Conservation (phyloP, 2,888 invertebrate species). For the Bugulina stolonifera region DNA sequence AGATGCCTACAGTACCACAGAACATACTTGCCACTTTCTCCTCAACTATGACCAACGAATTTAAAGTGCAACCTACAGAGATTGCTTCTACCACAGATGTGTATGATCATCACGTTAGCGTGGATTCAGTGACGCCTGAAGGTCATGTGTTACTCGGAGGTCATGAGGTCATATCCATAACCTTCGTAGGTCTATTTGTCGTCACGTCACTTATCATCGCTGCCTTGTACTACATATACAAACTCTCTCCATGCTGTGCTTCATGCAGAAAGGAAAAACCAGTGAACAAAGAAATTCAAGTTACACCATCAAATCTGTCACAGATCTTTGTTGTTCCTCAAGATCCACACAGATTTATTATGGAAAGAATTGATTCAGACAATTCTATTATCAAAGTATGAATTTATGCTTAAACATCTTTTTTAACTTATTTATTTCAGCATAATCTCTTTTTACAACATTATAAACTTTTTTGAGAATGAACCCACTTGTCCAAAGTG, state of each 20-base stretch:
- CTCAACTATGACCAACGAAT: neutral
- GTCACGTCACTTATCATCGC: neutral
- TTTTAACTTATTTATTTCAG: no score
- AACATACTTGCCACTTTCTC: neutral
- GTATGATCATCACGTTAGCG: neutral
- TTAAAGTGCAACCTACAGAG: neutral
- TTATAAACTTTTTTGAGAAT: no score
- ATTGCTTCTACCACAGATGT: neutral
- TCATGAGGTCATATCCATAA: slow-evolving; percentile 14
- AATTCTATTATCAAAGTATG: neutral
- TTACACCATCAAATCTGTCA: neutral
- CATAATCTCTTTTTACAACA: no score
- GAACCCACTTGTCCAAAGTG: no score
- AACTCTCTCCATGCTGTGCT: neutral
- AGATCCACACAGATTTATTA: neutral
- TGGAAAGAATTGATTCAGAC: neutral
- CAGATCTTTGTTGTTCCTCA: neutral
- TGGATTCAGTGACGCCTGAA: neutral
- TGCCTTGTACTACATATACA: slow-evolving; percentile 15
- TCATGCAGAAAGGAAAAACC: neutral
- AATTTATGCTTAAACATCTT: no score
- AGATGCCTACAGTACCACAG: neutral
- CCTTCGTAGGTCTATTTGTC: slow-evolving; percentile 10
- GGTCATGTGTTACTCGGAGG: neutral
- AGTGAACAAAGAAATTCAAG: neutral